Evolutionary conservation across 2,888 invertebrate species (phyloP).

Genomic region (Chaetogeoica ovagalla): DNA sequence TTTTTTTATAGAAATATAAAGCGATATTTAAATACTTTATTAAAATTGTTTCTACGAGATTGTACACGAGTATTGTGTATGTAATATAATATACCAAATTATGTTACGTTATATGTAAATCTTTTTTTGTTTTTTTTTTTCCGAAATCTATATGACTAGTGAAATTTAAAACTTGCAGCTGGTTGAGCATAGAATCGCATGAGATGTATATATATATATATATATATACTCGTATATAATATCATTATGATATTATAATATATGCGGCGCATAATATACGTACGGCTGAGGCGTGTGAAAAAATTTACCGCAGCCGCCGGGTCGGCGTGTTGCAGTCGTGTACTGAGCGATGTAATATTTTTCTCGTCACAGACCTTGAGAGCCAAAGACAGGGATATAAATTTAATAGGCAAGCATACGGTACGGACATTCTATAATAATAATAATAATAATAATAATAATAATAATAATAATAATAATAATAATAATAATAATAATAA

Average conservation of each 20-base stretch:
- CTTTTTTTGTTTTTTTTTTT: background rate
- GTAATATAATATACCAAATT: too few relatives aligned
- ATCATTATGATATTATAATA: too few relatives aligned
- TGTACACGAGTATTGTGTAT: too few relatives aligned
- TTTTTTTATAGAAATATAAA: too few relatives aligned
- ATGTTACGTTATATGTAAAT: background rate
- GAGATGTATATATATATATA: background rate
- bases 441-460: too few relatives aligned
- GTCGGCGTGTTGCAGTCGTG: background rate
- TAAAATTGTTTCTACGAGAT: too few relatives aligned
- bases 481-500: too few relatives aligned
- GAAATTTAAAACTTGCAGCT: slow-evolving; percentile 24
- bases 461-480: too few relatives aligned
- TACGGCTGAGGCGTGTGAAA: background rate
- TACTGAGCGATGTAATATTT: slow-evolving; percentile 1
- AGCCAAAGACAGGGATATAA: background rate
- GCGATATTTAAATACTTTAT: too few relatives aligned
- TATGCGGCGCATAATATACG: background rate
- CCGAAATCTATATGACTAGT: slow-evolving; percentile 1
- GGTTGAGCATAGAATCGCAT: background rate
- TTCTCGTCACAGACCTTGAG: background rate
- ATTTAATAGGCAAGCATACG: background rate
- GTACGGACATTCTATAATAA: too few relatives aligned
- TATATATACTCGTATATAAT: too few relatives aligned
- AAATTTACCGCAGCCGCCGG: background rate